phyloP scores from a whole-genome alignment of 2,888 invertebrate species.

The Phaedon cochleariae region DNA sequence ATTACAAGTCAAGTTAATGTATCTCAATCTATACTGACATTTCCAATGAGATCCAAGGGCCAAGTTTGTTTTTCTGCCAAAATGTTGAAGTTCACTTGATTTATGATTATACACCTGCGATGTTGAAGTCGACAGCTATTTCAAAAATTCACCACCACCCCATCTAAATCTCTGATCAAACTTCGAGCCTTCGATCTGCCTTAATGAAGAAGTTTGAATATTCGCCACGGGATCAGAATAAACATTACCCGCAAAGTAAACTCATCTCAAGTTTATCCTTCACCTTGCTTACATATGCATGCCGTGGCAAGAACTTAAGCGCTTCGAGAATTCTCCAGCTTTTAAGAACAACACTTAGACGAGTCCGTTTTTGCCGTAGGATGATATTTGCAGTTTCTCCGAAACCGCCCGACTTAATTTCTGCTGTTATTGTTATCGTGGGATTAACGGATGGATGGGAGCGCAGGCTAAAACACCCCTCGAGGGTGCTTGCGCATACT shows the following conservation, averaged over 20 bases:
- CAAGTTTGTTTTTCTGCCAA: too few relatives aligned
- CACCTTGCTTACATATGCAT: conserved; percentile 47
- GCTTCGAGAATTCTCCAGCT: conserved; percentile 6
- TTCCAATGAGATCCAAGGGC: too few relatives aligned
- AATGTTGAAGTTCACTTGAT: too few relatives aligned
- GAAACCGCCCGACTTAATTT: conserved; percentile 17
- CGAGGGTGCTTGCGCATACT: conserved; percentile 29
- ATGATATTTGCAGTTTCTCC: conserved; percentile 13
- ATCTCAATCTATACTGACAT: too few relatives aligned
- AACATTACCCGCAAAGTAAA: conserved; percentile 41
- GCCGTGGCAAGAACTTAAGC: conserved; percentile 26
- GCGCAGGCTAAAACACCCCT: not conserved
- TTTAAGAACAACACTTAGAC: conserved; percentile 14
- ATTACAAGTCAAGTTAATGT: too few relatives aligned
- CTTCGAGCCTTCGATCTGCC: not conserved
- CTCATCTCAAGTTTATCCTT: conserved; percentile 47
- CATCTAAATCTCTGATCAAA: not conserved
- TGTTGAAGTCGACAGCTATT: too few relatives aligned
- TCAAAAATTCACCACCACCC: too few relatives aligned
- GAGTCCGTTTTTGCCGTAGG: conserved; percentile 9
- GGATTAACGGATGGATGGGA: conserved; percentile 7
- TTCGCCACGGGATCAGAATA: not conserved
- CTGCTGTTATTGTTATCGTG: conserved; percentile 19
- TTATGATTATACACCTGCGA: too few relatives aligned
- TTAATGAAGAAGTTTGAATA: not conserved